Evolutionary conservation across 2,888 invertebrate species (phyloP).

Genomic region (Unio delphinus): DNA sequence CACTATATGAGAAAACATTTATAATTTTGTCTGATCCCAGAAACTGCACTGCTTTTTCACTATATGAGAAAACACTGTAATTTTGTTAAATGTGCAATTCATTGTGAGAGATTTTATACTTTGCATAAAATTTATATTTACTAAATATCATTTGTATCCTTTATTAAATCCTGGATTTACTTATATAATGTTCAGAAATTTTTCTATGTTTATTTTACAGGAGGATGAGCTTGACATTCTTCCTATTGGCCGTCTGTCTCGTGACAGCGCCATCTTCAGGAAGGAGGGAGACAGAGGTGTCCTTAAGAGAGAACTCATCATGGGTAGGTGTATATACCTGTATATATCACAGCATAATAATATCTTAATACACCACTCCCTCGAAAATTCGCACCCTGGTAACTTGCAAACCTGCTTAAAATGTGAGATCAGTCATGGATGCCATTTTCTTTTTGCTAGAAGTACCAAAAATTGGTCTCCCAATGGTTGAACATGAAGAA

Average conservation of each 20-base stretch:
- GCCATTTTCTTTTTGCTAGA: no score
- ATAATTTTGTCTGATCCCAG: no score
- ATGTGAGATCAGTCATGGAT: no score
- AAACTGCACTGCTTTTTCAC: no score
- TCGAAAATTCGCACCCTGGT: no score
- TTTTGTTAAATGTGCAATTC: no score
- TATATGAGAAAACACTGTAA: no score
- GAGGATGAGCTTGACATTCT: constrained; percentile 64
- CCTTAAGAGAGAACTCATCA: constrained; percentile 70
- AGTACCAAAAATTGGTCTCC: no score
- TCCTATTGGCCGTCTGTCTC: constrained; percentile 71
- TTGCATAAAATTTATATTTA: background rate
- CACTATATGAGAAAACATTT: no score
- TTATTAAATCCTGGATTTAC: background rate
- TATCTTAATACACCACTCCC: background rate
- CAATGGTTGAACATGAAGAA: no score
- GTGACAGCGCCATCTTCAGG: constrained; percentile 71
- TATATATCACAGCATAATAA: background rate
- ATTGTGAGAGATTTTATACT: background rate
- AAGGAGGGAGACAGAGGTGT: constrained; percentile 69
- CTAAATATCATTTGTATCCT: background rate
- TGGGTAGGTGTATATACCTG: constrained; percentile 64
- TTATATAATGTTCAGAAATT: background rate
- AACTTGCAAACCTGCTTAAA: no score
- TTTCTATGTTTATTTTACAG: constrained; percentile 20